A percentile compares a stretch with the other conserved stretches of the same genome.
These are phyloP conservation scores for Nyctibius grandis DNA, from an alignment of 2,797 vertebrate species.

Conservation along the genomic window DNA sequence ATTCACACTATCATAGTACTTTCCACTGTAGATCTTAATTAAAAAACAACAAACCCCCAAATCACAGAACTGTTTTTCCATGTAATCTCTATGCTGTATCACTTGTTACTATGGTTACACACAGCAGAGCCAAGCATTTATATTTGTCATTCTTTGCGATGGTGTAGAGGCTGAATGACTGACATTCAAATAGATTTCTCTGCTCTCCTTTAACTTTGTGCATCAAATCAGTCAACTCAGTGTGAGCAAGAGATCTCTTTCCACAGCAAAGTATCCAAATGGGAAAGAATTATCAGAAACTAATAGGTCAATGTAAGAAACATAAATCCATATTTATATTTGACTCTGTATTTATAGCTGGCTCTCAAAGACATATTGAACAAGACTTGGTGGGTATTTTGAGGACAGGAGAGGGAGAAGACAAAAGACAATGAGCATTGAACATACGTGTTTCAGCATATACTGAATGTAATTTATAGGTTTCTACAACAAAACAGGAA, in stretches of 20 bases:
- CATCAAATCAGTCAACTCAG: neutral
- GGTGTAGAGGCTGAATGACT: neutral
- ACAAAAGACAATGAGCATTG: neutral
- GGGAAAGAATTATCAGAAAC: neutral
- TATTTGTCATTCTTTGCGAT: neutral
- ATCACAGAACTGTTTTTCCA: neutral
- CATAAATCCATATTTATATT: neutral
- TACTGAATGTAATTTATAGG: neutral
- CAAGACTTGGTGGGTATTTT: neutral
- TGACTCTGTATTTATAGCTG: neutral
- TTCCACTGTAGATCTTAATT: neutral
- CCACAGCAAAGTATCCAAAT: neutral
- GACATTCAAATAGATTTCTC: neutral
- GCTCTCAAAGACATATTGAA: neutral
- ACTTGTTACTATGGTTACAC: neutral
- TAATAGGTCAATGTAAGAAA: neutral
- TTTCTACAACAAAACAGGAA: neutral
- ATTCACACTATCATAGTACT: neutral
- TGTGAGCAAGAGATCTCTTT: neutral
- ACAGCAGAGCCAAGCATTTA: neutral
- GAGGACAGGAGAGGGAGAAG: neutral
- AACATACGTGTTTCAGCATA: neutral
- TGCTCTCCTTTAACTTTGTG: neutral
- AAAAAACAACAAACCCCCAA: neutral
- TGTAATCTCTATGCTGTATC: neutral